A percentile compares a stretch with the other conserved stretches of the same genome.
phyloP scores from a whole-genome alignment of 2,888 invertebrate species.

The Tholera decimalis region DNA sequence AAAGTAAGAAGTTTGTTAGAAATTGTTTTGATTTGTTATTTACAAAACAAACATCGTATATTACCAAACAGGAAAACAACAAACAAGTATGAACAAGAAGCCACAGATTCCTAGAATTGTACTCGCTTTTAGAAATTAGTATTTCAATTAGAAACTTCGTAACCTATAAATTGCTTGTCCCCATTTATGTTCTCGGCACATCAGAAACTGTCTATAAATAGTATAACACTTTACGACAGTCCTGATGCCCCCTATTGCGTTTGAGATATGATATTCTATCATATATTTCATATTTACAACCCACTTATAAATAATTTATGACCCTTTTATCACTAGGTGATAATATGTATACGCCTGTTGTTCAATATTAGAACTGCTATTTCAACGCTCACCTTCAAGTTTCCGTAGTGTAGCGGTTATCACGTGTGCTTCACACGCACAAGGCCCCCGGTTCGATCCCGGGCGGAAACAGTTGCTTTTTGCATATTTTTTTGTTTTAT shows the following conservation, averaged over 20 bases:
- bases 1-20: too few relatives aligned
- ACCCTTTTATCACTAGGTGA: conserved; percentile 33
- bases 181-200: conserved; percentile 23
- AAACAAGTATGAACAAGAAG: neutral
- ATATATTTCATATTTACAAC: conserved; percentile 49
- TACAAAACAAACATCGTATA: neutral
- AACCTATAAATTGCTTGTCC: conserved; percentile 14
- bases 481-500: neutral
- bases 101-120: conserved; percentile 2
- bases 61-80: neutral
- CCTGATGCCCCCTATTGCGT: conserved; percentile 49
- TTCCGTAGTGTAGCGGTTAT: conserved; percentile 95
- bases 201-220: conserved; percentile 41
- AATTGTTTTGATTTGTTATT: too few relatives aligned
- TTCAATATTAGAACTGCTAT: neutral
- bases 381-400: conserved; percentile 65
- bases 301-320: conserved; percentile 50
- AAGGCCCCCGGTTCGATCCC: conserved; percentile 94
- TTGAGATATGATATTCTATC: conserved; percentile 44
- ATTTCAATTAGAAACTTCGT: neutral
- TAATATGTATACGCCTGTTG: neutral
- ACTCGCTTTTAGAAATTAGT: conserved; percentile 11
- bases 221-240: conserved; percentile 26
- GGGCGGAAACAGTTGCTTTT: conserved; percentile 91
- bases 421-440: conserved; percentile 96